phyloP scores from a whole-genome alignment of 2,113 vertebrate genomes.

The Labeo catla region DNA sequence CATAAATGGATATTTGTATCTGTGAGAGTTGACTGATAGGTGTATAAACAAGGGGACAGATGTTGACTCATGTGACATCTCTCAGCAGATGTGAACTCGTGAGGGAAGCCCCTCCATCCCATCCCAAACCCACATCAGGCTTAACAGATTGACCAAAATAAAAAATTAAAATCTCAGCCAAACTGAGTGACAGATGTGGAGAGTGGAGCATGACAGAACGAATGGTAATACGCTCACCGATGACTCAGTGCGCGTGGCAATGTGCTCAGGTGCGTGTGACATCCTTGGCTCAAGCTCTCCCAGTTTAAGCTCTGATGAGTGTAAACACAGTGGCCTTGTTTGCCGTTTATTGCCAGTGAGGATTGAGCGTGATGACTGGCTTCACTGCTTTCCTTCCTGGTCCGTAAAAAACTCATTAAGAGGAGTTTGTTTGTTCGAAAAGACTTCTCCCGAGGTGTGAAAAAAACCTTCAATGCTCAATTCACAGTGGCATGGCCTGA shows the following conservation, averaged over 20 bases:
- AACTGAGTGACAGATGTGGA: slow-evolving; percentile 76
- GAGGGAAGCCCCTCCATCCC: slow-evolving; percentile 66
- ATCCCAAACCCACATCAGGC: slow-evolving; percentile 69
- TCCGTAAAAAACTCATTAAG: slow-evolving; percentile 50
- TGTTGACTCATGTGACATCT: slow-evolving; percentile 73
- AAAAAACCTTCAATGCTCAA: slow-evolving; percentile 40
- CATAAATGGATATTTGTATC: slow-evolving; percentile 51
- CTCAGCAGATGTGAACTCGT: slow-evolving; percentile 75
- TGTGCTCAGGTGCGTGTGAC: slow-evolving; percentile 56
- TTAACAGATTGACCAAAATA: slow-evolving; percentile 82
- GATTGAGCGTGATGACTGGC: slow-evolving; percentile 28
- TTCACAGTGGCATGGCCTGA: slow-evolving; percentile 43
- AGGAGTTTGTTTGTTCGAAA: slow-evolving; percentile 51
- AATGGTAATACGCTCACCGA: slow-evolving; percentile 64
- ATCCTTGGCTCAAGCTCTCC: slow-evolving; percentile 29
- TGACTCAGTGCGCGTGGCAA: slow-evolving; percentile 58
- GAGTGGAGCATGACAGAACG: slow-evolving; percentile 69
- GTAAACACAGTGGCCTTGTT: slow-evolving; percentile 53
- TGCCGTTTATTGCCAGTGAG: slow-evolving; percentile 29
- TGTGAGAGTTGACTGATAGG: slow-evolving; percentile 70
- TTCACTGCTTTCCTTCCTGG: slow-evolving; percentile 20
- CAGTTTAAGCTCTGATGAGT: slow-evolving; percentile 41
- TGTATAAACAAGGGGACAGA: slow-evolving; percentile 71
- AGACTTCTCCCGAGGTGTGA: slow-evolving; percentile 43
- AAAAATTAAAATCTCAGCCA: slow-evolving; percentile 73